Conservation (phyloP, 2,888 invertebrate genomes). For the Monoplex corrugatus region DNA sequence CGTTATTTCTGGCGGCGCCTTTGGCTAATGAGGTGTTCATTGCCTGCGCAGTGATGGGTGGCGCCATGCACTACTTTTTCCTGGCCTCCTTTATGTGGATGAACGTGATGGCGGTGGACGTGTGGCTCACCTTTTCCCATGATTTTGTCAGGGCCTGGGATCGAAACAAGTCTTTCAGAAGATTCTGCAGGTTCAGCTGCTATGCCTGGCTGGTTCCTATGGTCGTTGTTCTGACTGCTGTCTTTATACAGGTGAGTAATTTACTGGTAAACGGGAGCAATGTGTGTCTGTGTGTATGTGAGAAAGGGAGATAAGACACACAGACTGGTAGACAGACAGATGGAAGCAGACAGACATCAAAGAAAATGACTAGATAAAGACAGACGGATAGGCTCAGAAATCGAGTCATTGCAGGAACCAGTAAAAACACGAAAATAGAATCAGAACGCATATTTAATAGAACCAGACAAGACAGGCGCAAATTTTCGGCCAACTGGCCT, state of each 20-base stretch:
- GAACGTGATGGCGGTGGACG: slow-evolving; percentile 84
- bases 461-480: too few species aligned
- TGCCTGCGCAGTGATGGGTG: slow-evolving; percentile 77
- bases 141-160: slow-evolving; percentile 58
- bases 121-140: slow-evolving; percentile 83
- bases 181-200: slow-evolving; percentile 71
- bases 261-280: too few species aligned
- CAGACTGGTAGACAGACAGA: too few species aligned
- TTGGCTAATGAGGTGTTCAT: slow-evolving; percentile 28
- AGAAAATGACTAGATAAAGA: too few species aligned
- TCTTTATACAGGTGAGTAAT: slow-evolving; percentile 41
- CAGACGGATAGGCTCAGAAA: too few species aligned
- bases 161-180: slow-evolving; percentile 57
- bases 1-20: slow-evolving; percentile 83
- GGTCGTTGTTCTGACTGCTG: slow-evolving; percentile 70
- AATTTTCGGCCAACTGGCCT: too few species aligned
- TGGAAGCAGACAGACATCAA: too few species aligned
- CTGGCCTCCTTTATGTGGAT: slow-evolving; percentile 84
- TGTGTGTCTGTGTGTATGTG: too few species aligned
- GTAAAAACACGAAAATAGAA: too few species aligned
- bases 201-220: slow-evolving; percentile 82
- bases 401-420: too few species aligned
- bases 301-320: too few species aligned
- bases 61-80: slow-evolving; percentile 83
- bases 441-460: too few species aligned